Base-by-base conservation (phyloP, 1,140 invertebrate species). In the Chlorops oryzae region DNA sequence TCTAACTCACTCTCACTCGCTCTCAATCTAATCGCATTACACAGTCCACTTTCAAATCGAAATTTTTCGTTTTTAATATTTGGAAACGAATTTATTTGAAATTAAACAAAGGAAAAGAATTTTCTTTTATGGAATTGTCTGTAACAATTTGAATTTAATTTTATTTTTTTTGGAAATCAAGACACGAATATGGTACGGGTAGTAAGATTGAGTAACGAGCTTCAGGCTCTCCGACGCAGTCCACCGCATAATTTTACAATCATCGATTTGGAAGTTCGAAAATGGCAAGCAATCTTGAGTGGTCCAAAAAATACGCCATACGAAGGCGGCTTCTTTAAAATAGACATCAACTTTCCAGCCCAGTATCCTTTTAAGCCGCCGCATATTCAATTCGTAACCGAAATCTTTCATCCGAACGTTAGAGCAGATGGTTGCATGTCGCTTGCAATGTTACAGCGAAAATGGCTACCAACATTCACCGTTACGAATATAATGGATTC, bases 361-460 rank as follows among this genome's bases (percentile, higher is more conserved):
- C 21, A 54, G 5, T 66, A 66, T 54, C 64, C 64, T 1, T 66
- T 66, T 18, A 56, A 86, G 54, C 85, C 86, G 37, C 86, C 85
- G 0, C 83, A 83, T 65, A 76, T 87, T 17, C 80, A 77, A 22
- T 88, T 87, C 63, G 77, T 76, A 52, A 87, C 86, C 1, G 83
- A 84, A 66, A 88, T 87, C 53, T 88, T 88, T 62, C 85, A 87
- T 68, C 65, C 62, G 51, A 65, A 65, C 24, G 60, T 65, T 22
- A 59, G 65, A 15, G 59, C 59, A 15, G 52, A 56, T 2, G 62
- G 63, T 3, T 18, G 45, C 25, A 65, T 65, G 24, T 65, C 62
- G 10, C 47, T 65, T 25, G 62, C 65, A 20, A 44, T 62, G 25
- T 54, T 65, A 9, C 48, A 53, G 9, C 56, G 65, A 2, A 60